Evolutionary conservation across 1,140 invertebrate species (phyloP), one percentile per base, ranked within the genome.

Genomic region (Drosophila mojavensis): DNA sequence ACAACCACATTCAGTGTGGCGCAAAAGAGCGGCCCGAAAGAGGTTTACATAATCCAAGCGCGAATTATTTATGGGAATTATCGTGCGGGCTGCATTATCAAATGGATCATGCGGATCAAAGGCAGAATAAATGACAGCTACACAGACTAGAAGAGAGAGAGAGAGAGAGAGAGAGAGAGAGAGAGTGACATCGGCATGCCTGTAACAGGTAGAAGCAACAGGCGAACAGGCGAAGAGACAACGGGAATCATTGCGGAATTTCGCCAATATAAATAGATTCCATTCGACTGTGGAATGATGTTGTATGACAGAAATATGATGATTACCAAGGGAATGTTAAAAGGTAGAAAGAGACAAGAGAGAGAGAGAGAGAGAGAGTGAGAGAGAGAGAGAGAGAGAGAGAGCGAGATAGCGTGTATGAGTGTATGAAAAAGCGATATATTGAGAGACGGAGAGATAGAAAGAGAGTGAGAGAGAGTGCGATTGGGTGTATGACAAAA

Each of bases 21-120:
- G 64, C 50, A 65, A 26, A 65, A 62, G 50, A 67, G 54, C 45
- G 33, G 39, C 36, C 15, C 56, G 10, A 63, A 50, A 66, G 65
- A 78, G 64, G 66, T 65, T 82, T 85, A 86, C 75, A 81, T 85
- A 85, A 85, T 79, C 81, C 55, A 75, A 56, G 62, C 70, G 70
- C 70, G 26, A 72, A 81, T 81, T 85, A 76, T 85, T 85, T 81
- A 81, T 85, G 82, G 71, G 75, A 75, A 69, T 81, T 86, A 79
- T 56, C 24, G 71, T 79, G 71, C 71, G 79, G 43, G 66, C 60
- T 86, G 81, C 81, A 85, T 78, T 76, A 78, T 78, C 79, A 83
- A 83, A 76, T 79, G 66, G 59, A 79, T 59, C 64, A 53, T 54
- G 69, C 39, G 39, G 48, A 63, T 78, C 15, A 69, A 20, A 24